These are phyloP conservation scores for Drosophila algonquin DNA, from an alignment of 2,888 invertebrate species.

Conservation along the genomic window DNA sequence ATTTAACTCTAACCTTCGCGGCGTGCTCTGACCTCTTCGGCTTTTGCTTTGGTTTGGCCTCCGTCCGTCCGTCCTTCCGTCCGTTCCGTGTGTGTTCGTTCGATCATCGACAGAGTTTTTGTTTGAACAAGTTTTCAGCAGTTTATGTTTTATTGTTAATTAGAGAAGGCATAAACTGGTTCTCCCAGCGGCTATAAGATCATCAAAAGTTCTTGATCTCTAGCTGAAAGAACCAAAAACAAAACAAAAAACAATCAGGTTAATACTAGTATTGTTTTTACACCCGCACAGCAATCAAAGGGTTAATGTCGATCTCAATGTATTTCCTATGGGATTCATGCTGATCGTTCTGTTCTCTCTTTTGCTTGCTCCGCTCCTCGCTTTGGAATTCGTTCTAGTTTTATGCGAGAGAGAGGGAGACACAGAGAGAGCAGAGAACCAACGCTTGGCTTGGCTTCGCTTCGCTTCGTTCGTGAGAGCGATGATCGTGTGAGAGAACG, in stretches of 20 bases:
- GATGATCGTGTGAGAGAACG: conserved; percentile 7
- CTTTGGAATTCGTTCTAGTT: conserved; percentile 69
- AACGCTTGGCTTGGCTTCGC: neutral
- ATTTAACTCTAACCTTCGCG: conserved; percentile 55
- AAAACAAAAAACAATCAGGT: conserved; percentile 2
- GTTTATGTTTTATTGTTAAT: conserved; percentile 64
- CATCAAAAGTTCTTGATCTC: conserved; percentile 35
- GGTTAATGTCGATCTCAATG: conserved; percentile 12
- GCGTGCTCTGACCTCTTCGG: conserved; percentile 68
- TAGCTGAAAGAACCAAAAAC: conserved; percentile 1
- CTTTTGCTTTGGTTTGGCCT: conserved; percentile 50
- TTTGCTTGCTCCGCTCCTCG: conserved; percentile 10
- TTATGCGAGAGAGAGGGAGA: conserved; percentile 30
- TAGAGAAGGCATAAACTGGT: conserved; percentile 62
- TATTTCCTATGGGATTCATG: conserved; percentile 2
- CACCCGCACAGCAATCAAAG: conserved; percentile 56
- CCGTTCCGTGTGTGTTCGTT: conserved; percentile 22
- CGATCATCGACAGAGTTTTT: conserved; percentile 50
- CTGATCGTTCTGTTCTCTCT: conserved; percentile 22
- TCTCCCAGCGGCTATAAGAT: conserved; percentile 47
- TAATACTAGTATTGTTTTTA: conserved; percentile 32
- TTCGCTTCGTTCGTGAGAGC: too few relatives aligned
- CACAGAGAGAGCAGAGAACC: conserved; percentile 1
- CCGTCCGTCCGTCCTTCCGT: conserved; percentile 11
- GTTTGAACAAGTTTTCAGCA: conserved; percentile 68